Evolutionary conservation across 2,888 invertebrate species (phyloP).

Genomic region (Scaptomyza polygonia): DNA sequence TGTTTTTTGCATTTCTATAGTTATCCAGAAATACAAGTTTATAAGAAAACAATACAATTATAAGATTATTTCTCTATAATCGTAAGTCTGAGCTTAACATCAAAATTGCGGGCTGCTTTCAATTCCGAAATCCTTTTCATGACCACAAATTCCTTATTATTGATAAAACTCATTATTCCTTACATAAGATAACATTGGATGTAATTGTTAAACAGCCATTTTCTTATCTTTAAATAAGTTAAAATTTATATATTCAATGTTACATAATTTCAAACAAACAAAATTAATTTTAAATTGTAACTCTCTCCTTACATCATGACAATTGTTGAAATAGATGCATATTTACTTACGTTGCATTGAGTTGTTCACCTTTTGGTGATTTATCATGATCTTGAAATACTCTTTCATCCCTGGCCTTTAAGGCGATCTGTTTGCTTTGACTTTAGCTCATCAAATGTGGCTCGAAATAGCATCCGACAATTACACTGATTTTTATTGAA

Average conservation of each 20-base stretch:
- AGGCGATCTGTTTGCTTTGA: conserved; percentile 19
- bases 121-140: no score
- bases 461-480: conserved; percentile 50
- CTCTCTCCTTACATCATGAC: not conserved
- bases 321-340: not conserved
- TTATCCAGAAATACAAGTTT: not conserved
- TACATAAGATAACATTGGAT: not conserved
- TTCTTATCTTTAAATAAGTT: not conserved
- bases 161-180: no score
- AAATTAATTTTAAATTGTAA: not conserved
- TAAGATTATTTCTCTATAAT: not conserved
- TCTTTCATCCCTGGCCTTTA: conserved; percentile 68
- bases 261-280: not conserved
- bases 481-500: conserved; percentile 43
- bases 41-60: not conserved
- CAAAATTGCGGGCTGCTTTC: no score
- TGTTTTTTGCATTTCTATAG: not conserved
- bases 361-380: not conserved
- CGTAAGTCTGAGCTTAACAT: no score
- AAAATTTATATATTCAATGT: not conserved
- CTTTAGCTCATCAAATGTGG: conserved; percentile 48
- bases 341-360: not conserved
- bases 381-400: conserved; percentile 67
- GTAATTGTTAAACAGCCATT: not conserved
- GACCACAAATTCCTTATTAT: no score